These are phyloP conservation scores for Bilobella aurantiaca DNA, from an alignment of 1,140 invertebrate species.

Conservation along the genomic window DNA sequence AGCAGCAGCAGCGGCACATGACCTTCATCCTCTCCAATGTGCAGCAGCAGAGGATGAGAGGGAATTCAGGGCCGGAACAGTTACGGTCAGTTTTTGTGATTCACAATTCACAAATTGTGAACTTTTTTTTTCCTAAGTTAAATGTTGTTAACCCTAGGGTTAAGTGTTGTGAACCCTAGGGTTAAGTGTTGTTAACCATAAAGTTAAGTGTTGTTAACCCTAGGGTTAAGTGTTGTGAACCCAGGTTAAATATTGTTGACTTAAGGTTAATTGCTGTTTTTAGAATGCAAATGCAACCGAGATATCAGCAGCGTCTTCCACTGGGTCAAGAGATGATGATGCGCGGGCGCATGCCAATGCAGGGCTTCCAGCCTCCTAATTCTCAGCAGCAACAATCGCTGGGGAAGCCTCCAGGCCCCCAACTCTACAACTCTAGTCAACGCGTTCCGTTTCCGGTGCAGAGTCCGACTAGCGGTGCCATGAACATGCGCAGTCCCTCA, in stretches of 20 bases:
- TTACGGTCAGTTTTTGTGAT: background rate
- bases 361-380: conserved; percentile 18
- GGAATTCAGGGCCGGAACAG: too few relatives aligned
- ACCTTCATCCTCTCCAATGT: conserved; percentile 15
- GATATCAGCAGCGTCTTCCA: conserved; percentile 12
- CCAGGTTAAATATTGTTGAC: too few relatives aligned
- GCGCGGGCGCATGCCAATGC: conserved; percentile 19
- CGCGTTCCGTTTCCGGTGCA: conserved; percentile 27
- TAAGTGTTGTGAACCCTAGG: too few relatives aligned
- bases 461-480: conserved; percentile 24
- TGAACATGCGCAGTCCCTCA: conserved; percentile 26
- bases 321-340: conserved; percentile 29
- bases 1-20: conserved; percentile 24
- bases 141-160: too few relatives aligned
- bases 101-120: too few relatives aligned
- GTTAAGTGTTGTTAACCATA: too few relatives aligned
- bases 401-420: conserved; percentile 14
- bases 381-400: conserved; percentile 16
- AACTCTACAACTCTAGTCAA: conserved; percentile 13
- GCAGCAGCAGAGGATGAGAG: conserved; percentile 22
- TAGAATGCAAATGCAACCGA: conserved; percentile 16
- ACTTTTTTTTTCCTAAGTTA: too few relatives aligned
- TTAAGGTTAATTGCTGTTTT: too few relatives aligned
- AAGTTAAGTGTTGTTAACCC: too few relatives aligned
- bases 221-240: too few relatives aligned